Base-by-base conservation (phyloP, 1,140 invertebrate genomes). In the Bombyx mandarina region DNA sequence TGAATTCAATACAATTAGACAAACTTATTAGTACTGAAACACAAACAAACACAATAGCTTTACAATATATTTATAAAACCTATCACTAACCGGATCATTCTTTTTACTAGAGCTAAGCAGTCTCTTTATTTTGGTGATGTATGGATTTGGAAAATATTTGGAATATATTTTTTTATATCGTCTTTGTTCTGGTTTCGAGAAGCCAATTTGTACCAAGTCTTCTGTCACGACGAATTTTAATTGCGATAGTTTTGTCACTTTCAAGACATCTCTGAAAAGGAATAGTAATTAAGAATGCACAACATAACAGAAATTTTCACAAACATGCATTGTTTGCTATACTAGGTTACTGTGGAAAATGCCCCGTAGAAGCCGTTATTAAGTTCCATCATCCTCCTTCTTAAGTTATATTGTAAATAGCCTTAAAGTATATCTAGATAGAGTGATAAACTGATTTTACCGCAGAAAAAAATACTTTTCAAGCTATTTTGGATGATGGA, bases 171-270 rank as follows among this genome's bases (percentile, higher is more conserved):
- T 98, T 66, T 95, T 94, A 46, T 99, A 91, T 59, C 98, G 90
- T 65, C 98, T 91, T 85, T 97, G 96, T 88, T 99, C 98, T 26
- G 98, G 98, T 66, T 96, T 95, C 7, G 96, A 96, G 92, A 99
- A 96, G 6, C 98, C 98, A 69, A 99, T 94, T 58, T 94, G 93
- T 45, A 90, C 88, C 43, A 99, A 88, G 86, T 99, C 98, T 63
- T 97, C 95, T 68, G 98, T 96, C 1, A 94, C 93, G 6, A 98
- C 97, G 90, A 97, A 99, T 82, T 99, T 99, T n/a, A 99, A 88
- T 82, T 99, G 98, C 26, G 95, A 93, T n/a, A 97, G 93, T 86
- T 94, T 95, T 73, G 93, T 93, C 52, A 97, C 91, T 85, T 94
- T 94, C 66, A 94, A 83, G 73, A 93, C 91, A 73, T 91, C 89